These are phyloP conservation scores for Stenotaenia linearis DNA, from an alignment of 2,888 invertebrate species.

Conservation along the genomic window DNA sequence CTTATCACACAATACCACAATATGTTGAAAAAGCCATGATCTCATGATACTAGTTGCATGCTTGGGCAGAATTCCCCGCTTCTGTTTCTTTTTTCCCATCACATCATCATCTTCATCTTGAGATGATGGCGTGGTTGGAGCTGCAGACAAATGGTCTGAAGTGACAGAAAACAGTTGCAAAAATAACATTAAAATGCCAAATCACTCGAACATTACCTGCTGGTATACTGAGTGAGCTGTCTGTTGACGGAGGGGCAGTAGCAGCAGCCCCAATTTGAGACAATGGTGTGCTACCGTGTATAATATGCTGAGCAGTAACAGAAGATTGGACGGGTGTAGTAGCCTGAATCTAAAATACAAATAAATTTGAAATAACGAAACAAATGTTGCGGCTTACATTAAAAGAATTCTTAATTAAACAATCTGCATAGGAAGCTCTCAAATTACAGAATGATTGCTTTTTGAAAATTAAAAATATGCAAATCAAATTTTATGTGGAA, in stretches of 20 bases:
- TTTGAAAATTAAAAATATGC: too few species aligned
- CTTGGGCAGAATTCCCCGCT: slow-evolving; percentile 87
- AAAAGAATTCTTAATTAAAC: background rate
- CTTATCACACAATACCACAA: slow-evolving; percentile 75
- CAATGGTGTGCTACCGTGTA: slow-evolving; percentile 79
- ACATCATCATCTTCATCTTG: slow-evolving; percentile 54
- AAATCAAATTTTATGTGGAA: too few species aligned
- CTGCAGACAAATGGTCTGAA: slow-evolving; percentile 30
- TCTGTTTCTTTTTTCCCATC: slow-evolving; percentile 58
- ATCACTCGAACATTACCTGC: slow-evolving; percentile 30
- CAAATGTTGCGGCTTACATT: too few species aligned
- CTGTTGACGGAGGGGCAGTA: slow-evolving; percentile 56
- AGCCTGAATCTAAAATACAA: slow-evolving; percentile 42
- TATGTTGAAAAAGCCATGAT: slow-evolving; percentile 92
- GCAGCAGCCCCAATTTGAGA: slow-evolving; percentile 72
- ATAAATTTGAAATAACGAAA: too few species aligned
- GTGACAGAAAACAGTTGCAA: too few species aligned
- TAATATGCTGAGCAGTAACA: slow-evolving; percentile 47
- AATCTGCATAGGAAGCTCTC: too few species aligned
- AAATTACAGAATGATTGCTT: too few species aligned
- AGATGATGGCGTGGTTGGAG: slow-evolving; percentile 36
- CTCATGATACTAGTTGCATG: slow-evolving; percentile 94
- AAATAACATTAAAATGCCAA: background rate
- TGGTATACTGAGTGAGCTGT: slow-evolving; percentile 39
- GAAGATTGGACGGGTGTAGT: slow-evolving; percentile 38